Evolutionary conservation across 2,113 vertebrate genomes (phyloP), one percentile per base, ranked within the genome.

Genomic region (Caloenas nicobarica): DNA sequence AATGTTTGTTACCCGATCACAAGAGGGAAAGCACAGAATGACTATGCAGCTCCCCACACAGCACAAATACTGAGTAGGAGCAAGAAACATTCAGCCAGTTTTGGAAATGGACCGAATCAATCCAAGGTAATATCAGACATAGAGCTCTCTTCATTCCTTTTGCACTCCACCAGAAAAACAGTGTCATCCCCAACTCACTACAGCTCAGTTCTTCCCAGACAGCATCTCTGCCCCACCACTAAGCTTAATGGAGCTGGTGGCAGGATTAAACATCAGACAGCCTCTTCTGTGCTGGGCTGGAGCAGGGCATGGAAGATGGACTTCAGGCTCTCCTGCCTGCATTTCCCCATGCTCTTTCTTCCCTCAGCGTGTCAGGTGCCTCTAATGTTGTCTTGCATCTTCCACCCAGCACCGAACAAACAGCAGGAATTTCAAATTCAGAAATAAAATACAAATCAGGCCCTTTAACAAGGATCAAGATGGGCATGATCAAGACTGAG

Each of bases 251-350:
- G 34, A 69, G 54, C 25, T 61, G 34, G 53, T 65, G 25, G 5
- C 61, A 60, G 33, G 42, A 89, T n/a, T 74, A 79, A 58, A 44
- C 13, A 79, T 29, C 12, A 4, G 1, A 1, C 23, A 73, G 7
- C 13, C 10, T 71, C 21, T 62, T 5, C 46, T 16, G 6, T 1
- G 1, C 13, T 1, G 2, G 19, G 25, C 7, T 81, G 36, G 22
- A 54, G 10, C 22, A 86, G 26, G 50, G 18, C 7, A 2, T 64
- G 42, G 16, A 77, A 54, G 50, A 65, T 21, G 51, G 23, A 48
- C 33, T 76, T 81, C 31, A 54, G 34, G 12, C 40, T 72, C 16
- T 83, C 40, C 71, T 80, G 11, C 7, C 22, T 50, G 24, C 7
- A 2, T 53, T 85, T 83, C 28, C 40, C 33, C 17, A 19, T 44